Base-by-base conservation (phyloP, 2,797 vertebrate genomes). In the Manis pentadactyla region DNA sequence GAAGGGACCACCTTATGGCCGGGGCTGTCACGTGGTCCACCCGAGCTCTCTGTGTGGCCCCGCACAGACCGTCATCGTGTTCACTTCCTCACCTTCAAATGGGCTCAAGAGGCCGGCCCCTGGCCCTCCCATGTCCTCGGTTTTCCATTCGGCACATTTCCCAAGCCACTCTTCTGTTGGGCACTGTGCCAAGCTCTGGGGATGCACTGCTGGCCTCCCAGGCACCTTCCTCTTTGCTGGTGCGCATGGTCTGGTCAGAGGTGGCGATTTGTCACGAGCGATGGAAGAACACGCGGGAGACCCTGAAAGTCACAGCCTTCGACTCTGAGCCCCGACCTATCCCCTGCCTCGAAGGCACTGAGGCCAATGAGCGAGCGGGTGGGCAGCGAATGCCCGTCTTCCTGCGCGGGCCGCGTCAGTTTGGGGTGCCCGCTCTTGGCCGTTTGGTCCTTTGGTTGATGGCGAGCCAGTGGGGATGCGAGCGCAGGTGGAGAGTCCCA, bases 281-380 rank as follows among this genome's bases (percentile, higher is more conserved):
- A 12, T 8, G 15, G 7, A 4, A 10, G n/a, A 39, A 3, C 2
- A 0, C 2, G 0, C 8, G 2, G 49, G 49, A 68, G 53, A 13
- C 21, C 18, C 53, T 8, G 18, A n/a, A 12, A 37, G 17, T 19
- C 27, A 0, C 12, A 14, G 78, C 39, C 9, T 37, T 4, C 0
- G 12, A 13, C 10, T 1, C 34, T 17, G 3, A 25, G 25, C 59
- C 61, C 17, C n/a, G 2, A 0, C 17, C n/a, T 57, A 9, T 5
- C 2, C 39, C 21, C 63, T 5, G 4, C 37, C 37, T 39, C 37
- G 37, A 39, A 39, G 37, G 37, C 37, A 39, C 37, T 39, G 37
- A 39, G 37, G 37, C 37, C 37, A 39, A 5, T 39, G 37, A 46
- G 46, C 46, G 2, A 46, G 46, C 10, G 10, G 46, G 46, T 46